Base-by-base conservation (phyloP, 1,140 invertebrate species). In the Teleopsis dalmanni region DNA sequence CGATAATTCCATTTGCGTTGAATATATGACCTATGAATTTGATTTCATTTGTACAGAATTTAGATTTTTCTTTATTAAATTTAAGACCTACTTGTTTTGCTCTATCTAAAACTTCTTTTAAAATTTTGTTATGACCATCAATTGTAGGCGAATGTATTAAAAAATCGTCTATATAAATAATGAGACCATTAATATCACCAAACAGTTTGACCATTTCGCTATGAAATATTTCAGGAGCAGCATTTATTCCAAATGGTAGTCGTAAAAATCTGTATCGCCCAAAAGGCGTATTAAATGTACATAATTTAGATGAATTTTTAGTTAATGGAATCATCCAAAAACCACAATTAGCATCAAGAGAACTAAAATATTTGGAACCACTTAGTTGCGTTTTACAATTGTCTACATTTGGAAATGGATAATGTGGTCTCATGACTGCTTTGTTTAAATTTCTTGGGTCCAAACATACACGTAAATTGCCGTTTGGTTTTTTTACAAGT, bases 361-460 rank as follows among this genome's bases (percentile, higher is more conserved):
- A 65, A 4, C 62, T 61, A 54, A 71, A 75, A 50, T 54, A 59
- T 52, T 61, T 60, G 25, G 65, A 57, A 18, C 63, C 61, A 36
- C 16, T 26, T 31, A 75, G 44, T 50, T 67, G 59, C n/a, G 56
- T 48, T 36, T 53, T 63, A n/a, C 74, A 49, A 34, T 60, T 19
- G 57, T 46, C 34, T 63, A 18, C 74, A 50, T 38, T 71, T 65
- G 23, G 74, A 68, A 47, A 72, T 53, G 9, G 63, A 60, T 65
- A 72, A n/a, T n/a, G n/a, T n/a, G n/a, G n/a, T n/a, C n/a, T n/a
- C n/a, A n/a, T n/a, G n/a, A n/a, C n/a, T n/a, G 51, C 53, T 61
- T 71, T 61, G 59, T 77, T 77, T 51, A 76, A 56, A 45, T 71
- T 59, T 52, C 57, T 58, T 9, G 74, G 73, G 57, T 77, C 72